Base-by-base conservation (phyloP, 2,113 vertebrate species). In the Amphilophus citrinellus region DNA sequence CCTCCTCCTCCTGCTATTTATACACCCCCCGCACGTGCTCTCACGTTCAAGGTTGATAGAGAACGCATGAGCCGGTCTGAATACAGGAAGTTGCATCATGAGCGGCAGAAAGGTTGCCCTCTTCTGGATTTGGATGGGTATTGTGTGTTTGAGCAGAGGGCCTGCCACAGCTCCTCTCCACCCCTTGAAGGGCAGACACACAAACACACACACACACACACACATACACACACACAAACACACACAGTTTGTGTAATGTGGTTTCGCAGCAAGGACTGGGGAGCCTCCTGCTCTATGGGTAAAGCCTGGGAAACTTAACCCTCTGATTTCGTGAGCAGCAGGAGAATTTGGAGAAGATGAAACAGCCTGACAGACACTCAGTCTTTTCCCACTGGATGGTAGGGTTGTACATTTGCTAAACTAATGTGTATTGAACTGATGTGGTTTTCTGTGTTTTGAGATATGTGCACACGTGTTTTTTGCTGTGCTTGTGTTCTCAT, bases 21-120 rank as follows among this genome's bases (percentile, higher is more conserved):
- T 87, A 85, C 77, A 22, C 60, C 35, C 30, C 7, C 30, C 57
- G 47, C 63, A 88, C 18, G 75, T n/a, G 47, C 18, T 56, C 47
- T 56, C 18, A 0, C 59, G 44, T 80, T 85, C 86, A 87, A 91
- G 91, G 79, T 90, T 83, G 85, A 58, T 62, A 47, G 85, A 85
- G 91, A 87, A 76, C 18, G 79, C 83, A 85, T 37, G 20, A 53
- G 24, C 62, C 37, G 60, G 77, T 63, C 27, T 82, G 61, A 56
- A 81, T 73, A 89, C 88, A 91, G 93, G 94, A 95, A 91, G 92
- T 92, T 87, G 83, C 92, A 85, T 92, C 92, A 93, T 58, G 13
- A 53, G 11, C 7, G 3, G 76, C 76, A 50, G 83, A 65, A 73
- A 88, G 82, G 86, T 63, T 68, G 93, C 91, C 93, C 89, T 87